phyloP scores from a whole-genome alignment of 2,888 invertebrate species.

The Drosophila bunnanda region DNA sequence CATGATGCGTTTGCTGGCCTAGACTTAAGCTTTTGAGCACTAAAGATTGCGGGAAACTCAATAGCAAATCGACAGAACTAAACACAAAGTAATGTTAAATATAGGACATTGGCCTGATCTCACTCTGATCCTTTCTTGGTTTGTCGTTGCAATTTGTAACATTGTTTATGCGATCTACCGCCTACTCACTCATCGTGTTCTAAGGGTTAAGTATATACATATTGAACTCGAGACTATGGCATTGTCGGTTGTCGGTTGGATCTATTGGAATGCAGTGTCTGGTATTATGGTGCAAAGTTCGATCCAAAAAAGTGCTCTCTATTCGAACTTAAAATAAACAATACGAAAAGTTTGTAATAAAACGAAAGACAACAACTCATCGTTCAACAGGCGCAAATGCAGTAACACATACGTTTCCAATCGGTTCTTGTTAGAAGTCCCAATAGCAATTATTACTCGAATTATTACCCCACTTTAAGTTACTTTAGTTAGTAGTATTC shows the following conservation, averaged over 20 bases:
- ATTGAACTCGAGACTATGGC: constrained; percentile 18
- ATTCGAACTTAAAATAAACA: background rate
- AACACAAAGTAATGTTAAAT: constrained; percentile 66
- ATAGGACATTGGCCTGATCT: constrained; percentile 77
- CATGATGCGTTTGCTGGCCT: constrained; percentile 33
- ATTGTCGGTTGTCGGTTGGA: constrained; percentile 10
- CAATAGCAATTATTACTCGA: background rate
- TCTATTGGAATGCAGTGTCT: constrained; percentile 11
- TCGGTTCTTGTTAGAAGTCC: background rate
- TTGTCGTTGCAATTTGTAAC: background rate
- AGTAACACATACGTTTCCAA: constrained; percentile 11
- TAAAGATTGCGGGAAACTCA: constrained; percentile 50
- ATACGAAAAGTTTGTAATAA: background rate
- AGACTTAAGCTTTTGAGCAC: constrained; percentile 52
- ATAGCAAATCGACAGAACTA: constrained; percentile 28
- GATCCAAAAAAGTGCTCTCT: constrained; percentile 33
- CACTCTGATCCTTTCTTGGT: constrained; percentile 1
- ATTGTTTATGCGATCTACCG: background rate
- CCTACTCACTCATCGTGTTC: constrained; percentile 8
- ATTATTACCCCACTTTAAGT: background rate
- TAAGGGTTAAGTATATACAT: constrained; percentile 22
- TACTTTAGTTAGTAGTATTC: background rate
- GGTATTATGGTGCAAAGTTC: constrained; percentile 29
- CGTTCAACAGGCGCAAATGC: constrained; percentile 24
- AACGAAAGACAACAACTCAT: constrained; percentile 13